Conservation (phyloP, 2,797 vertebrate species). For the Thamnophis elegans region DNA sequence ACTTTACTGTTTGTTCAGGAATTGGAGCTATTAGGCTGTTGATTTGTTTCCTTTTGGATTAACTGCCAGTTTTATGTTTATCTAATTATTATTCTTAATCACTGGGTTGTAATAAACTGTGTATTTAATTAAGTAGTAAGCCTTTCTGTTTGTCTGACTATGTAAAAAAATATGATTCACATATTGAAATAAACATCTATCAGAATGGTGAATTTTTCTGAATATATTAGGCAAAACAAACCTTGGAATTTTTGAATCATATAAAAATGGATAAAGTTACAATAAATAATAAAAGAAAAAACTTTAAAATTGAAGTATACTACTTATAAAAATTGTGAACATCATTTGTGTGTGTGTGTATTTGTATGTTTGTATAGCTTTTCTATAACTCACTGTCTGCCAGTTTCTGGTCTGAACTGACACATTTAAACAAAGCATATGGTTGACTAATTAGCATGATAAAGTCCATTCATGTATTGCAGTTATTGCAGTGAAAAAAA, state of each 20-base stretch:
- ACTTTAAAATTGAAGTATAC: neutral
- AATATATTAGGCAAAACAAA: neutral
- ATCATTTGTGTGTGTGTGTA: neutral
- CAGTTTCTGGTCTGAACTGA: neutral
- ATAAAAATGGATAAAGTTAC: neutral
- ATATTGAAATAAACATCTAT: neutral
- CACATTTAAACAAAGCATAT: neutral
- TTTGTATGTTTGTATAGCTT: neutral
- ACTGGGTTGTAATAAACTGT: neutral
- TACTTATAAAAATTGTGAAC: neutral
- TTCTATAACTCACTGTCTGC: neutral
- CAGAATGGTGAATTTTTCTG: neutral
- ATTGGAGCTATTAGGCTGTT: neutral
- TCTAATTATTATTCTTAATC: neutral
- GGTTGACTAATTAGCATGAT: neutral
- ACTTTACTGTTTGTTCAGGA: neutral
- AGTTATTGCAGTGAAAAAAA: neutral
- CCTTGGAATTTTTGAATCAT: neutral
- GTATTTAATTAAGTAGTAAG: neutral
- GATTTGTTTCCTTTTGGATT: neutral
- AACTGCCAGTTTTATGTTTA: neutral
- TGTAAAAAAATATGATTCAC: neutral
- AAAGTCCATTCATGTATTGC: neutral
- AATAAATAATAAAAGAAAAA: neutral
- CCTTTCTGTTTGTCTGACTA: no score